Percentiles rank a stretch among this genome's conserved stretches.
phyloP scores from a whole-genome alignment of 2,797 vertebrate genomes.

The Podargus strigoides region DNA sequence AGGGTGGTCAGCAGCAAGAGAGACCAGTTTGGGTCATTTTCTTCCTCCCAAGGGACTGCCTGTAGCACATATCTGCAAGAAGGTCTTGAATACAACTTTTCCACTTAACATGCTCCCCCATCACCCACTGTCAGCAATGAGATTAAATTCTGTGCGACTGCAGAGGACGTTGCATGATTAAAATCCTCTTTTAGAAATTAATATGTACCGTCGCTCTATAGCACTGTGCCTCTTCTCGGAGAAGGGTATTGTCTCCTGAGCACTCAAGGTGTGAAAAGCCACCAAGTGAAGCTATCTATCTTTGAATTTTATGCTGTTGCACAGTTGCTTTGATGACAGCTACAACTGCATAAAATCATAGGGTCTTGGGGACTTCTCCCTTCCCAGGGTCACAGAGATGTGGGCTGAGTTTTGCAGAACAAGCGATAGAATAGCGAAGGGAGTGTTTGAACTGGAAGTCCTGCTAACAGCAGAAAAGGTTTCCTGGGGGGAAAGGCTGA shows the following conservation, averaged over 20 bases:
- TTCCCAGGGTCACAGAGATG: neutral
- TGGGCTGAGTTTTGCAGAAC: neutral
- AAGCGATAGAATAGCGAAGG: neutral
- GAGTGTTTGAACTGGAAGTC: neutral
- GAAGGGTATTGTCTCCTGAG: constrained; percentile 63
- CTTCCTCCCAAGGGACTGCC: neutral
- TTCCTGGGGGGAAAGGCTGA: neutral
- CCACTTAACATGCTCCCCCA: constrained; percentile 64
- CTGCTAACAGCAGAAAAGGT: neutral
- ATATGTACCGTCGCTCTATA: constrained; percentile 34
- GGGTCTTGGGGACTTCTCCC: neutral
- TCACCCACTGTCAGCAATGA: constrained; percentile 63
- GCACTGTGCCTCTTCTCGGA: neutral
- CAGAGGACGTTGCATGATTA: constrained; percentile 67
- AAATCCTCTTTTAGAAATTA: constrained; percentile 71
- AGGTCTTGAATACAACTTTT: constrained; percentile 63
- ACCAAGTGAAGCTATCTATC: constrained; percentile 37
- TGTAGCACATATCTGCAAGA: constrained; percentile 38
- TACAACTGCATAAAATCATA: neutral
- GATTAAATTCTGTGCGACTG: constrained; percentile 64
- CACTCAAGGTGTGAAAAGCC: constrained; percentile 62
- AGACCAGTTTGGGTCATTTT: neutral
- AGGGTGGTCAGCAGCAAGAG: neutral
- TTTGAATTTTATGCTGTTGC: constrained; percentile 56
- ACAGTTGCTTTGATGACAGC: neutral